Evolutionary conservation across 2,888 invertebrate species (phyloP).

Genomic region (Plagiodera versicolora): DNA sequence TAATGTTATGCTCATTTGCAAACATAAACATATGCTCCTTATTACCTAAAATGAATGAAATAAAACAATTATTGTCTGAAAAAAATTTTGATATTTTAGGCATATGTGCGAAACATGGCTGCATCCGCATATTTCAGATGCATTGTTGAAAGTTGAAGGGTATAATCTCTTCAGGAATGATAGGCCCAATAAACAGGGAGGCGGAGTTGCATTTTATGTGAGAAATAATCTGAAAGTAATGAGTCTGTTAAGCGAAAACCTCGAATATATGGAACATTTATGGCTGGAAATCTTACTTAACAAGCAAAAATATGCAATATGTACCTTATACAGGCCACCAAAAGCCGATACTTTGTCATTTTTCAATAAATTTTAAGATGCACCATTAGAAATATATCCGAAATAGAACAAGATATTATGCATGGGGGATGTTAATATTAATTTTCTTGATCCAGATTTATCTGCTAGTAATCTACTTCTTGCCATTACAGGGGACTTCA

Average conservation of each 20-base stretch:
- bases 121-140: neutral
- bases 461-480: neutral
- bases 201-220: neutral
- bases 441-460: neutral
- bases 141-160: neutral
- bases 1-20: neutral
- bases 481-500: neutral
- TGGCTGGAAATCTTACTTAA: neutral
- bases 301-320: neutral
- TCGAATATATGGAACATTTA: neutral
- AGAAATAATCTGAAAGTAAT: neutral
- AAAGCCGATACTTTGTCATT: neutral
- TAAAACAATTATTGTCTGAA: neutral
- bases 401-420: neutral
- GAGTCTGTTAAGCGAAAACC: neutral
- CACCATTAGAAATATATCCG: neutral
- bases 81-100: conserved; percentile 2
- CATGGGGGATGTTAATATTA: neutral
- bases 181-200: neutral
- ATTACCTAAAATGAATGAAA: neutral
- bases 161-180: neutral
- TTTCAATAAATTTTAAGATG: neutral
- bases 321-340: neutral
- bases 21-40: conserved; percentile 2
- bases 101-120: conserved; percentile 5